Base-by-base conservation (phyloP, 2,797 vertebrate species). In the Echeneis naucrates region DNA sequence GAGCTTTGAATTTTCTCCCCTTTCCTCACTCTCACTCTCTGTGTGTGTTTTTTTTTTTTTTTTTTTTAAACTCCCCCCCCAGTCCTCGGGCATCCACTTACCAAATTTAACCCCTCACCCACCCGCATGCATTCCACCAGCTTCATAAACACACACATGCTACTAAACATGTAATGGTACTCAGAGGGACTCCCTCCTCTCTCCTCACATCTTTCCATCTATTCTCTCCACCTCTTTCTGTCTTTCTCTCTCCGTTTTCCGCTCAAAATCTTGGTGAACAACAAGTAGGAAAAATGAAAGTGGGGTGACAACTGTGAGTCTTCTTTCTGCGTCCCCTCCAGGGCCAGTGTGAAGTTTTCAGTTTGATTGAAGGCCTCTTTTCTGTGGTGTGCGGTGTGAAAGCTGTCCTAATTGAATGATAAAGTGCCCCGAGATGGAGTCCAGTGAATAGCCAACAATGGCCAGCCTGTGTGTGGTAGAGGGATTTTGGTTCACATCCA, bases 331-430 rank as follows among this genome's bases (percentile, higher is more conserved):
- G 57, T 87, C 85, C 85, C 91, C 93, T 93, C 89, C 90, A 90
- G 91, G 90, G 91, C 92, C 93, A 93, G 93, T 93, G 94, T 94
- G 92, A 93, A 92, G 92, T 93, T 94, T 93, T 93, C 91, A 90
- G 92, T 93, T 92, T 95, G 94, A 94, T 94, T 93, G 94, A 94
- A 94, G 93, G 94, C 90, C 92, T 87, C 93, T 88, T 94, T 94
- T 94, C 92, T 93, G 91, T 91, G 90, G 90, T 90, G 90, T 93
- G 90, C 90, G 83, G 89, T 94, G 94, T 95, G 94, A 95, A 95
- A 94, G 93, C 92, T 94, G 95, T 95, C 93, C 94, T 95, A 95
- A 95, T 95, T 95, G 93, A 95, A 95, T 94, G 95, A 95, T 95
- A 95, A 95, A 95, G 94, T 95, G 94, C 87, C 88, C 91, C 37